These are phyloP conservation scores for Daphoenositta chrysoptera DNA, from an alignment of 2,113 vertebrate species.

Conservation along the genomic window DNA sequence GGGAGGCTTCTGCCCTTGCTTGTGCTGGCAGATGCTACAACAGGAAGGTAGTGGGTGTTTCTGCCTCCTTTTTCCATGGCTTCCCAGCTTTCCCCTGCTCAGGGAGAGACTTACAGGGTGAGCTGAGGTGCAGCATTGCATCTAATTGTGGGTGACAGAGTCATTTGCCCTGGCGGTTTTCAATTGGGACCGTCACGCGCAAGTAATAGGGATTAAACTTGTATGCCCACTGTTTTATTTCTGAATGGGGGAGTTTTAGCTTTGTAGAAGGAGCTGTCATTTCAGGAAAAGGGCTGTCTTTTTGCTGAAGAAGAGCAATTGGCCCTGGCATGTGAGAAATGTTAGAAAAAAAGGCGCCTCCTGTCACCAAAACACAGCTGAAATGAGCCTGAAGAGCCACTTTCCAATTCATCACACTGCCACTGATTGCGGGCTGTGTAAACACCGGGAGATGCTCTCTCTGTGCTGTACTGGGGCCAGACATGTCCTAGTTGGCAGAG, in stretches of 20 bases:
- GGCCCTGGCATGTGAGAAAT: not conserved
- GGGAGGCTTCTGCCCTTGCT: not conserved
- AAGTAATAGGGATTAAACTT: not conserved
- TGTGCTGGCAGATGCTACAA: not conserved
- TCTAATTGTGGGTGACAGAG: not conserved
- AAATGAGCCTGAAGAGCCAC: not conserved
- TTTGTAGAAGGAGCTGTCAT: not conserved
- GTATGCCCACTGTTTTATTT: not conserved
- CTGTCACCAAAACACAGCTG: not conserved
- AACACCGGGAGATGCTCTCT: not conserved
- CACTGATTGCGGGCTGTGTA: not conserved
- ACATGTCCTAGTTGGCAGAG: not conserved
- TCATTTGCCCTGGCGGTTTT: not conserved
- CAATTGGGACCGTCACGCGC: not conserved
- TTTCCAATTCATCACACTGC: not conserved
- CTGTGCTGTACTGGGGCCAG: not conserved
- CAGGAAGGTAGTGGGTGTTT: not conserved
- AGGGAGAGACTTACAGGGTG: not conserved
- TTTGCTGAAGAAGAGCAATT: slow-evolving; percentile 12
- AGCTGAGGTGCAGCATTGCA: not conserved
- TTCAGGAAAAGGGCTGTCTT: not conserved
- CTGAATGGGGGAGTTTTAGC: not conserved
- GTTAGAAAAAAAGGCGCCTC: not conserved
- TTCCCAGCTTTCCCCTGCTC: not conserved
- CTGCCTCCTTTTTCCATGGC: not conserved